Evolutionary conservation across 2,113 vertebrate species (phyloP), one percentile per base, ranked within the genome.

Genomic region (Nycticryphes semicollaris): DNA sequence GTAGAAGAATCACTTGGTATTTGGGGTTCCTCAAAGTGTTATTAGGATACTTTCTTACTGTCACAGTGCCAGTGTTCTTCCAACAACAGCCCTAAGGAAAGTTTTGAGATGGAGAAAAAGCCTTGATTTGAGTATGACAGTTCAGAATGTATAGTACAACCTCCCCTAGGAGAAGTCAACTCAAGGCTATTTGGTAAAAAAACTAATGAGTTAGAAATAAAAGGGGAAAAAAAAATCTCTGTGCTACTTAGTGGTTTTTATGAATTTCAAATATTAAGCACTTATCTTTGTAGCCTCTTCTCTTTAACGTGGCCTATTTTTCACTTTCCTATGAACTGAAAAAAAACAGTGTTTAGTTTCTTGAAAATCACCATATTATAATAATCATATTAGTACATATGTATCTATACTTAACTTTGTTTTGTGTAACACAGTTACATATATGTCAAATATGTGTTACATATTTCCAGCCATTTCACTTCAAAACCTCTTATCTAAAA

Each of bases 261-360:
- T 39, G 37, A 76, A 73, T 70, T 89, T 92, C 28, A 85, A 56
- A 81, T 77, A 84, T 77, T 60, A 95, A 94, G 94, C 16, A 78
- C 75, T 92, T 91, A 81, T 75, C 45, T 93, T 76, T 75, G 21
- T 85, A 91, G 78, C 8, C 43, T 89, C 35, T 74, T 53, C 50
- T 47, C 41, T 45, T 89, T 74, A 91, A 54, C 28, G n/a, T 76
- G 70, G 93, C 86, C 78, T 87, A 68, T 77, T 96, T 94, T 94
- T 83, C 31, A 64, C 31, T 90, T 72, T 45, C 41, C 20, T 79
- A 25, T 53, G 30, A 90, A 70, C 2, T 56, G 31, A 23, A 79
- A 67, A 47, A 78, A 77, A 53, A 3, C 4, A 62, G 28, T 33
- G 22, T n/a, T 68, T 25, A 10, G 11, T 64, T 72, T 51, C 79